phyloP scores from a whole-genome alignment of 2,113 vertebrate species.

The Zeus faber region DNA sequence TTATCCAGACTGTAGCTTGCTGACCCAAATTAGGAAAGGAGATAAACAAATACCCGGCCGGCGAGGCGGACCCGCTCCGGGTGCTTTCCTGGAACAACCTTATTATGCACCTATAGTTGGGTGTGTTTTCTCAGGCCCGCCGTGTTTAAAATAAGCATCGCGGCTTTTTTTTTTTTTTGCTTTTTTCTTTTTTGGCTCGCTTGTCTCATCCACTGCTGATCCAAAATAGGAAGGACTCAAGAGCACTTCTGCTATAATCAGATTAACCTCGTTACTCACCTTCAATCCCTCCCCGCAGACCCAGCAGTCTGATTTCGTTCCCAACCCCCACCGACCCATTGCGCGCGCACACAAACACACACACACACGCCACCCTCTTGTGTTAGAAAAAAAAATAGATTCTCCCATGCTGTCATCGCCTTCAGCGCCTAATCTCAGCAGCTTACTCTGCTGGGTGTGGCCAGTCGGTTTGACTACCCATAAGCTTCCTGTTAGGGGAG shows the following conservation, averaged over 20 bases:
- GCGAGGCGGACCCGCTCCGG: no score
- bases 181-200: conserved; percentile 2
- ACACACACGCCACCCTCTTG: conserved; percentile 23
- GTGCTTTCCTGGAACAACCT: conserved; percentile 22
- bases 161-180: no score
- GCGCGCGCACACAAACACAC: background rate
- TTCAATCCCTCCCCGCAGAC: conserved; percentile 30
- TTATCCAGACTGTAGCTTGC: no score
- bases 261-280: conserved; percentile 41
- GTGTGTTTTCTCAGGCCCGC: conserved; percentile 27
- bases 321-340: conserved; percentile 23
- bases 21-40: no score
- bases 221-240: conserved; percentile 52
- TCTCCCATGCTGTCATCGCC: conserved; percentile 53
- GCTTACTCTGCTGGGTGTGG: conserved; percentile 56
- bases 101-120: conserved; percentile 13
- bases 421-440: conserved; percentile 47
- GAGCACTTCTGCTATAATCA: conserved; percentile 53
- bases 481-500: conserved; percentile 13
- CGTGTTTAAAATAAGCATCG: conserved; percentile 26
- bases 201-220: conserved; percentile 30
- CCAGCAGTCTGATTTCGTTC: conserved; percentile 45
- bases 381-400: conserved; percentile 37
- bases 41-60: no score
- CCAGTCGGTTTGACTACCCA: conserved; percentile 46